A percentile compares a stretch with the other conserved stretches of the same genome.
Conservation (phyloP, 2,797 vertebrate genomes). For the Otolemur crassicaudatus region DNA sequence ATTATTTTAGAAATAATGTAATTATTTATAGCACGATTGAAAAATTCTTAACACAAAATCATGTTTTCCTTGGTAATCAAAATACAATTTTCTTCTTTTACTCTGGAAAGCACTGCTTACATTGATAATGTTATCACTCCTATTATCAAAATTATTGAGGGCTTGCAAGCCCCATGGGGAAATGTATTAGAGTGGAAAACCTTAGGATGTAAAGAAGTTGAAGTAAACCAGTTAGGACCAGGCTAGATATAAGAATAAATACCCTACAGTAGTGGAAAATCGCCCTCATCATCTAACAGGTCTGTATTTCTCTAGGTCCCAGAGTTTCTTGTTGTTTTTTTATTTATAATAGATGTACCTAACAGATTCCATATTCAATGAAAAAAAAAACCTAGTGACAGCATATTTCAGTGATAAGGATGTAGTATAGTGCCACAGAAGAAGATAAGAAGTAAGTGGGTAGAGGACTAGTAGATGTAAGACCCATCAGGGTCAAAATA, state of each 20-base stretch:
- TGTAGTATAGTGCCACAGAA: not conserved
- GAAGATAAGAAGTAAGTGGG: not conserved
- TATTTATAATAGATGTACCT: not conserved
- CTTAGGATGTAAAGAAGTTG: slow-evolving; percentile 28
- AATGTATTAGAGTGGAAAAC: not conserved
- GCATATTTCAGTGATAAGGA: not conserved
- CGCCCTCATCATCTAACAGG: not conserved
- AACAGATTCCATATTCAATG: not conserved
- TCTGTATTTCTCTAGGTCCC: not conserved
- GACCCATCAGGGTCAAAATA: not conserved
- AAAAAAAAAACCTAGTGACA: not conserved
- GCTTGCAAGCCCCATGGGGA: not conserved
- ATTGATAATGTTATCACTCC: not conserved
- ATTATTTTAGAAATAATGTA: slow-evolving; percentile 21
- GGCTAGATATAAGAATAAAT: not conserved
- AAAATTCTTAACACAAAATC: slow-evolving; percentile 41
- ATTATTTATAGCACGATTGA: slow-evolving; percentile 49
- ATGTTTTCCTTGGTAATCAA: slow-evolving; percentile 52
- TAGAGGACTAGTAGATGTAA: not conserved
- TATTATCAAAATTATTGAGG: slow-evolving; percentile 24
- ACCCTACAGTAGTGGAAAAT: not conserved
- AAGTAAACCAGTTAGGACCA: slow-evolving; percentile 12
- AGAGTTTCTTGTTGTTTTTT: not conserved
- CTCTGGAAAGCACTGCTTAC: slow-evolving; percentile 29
- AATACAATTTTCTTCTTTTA: slow-evolving; percentile 34